phyloP scores from a whole-genome alignment of 2,888 invertebrate species.

The Agonopterix alstromeriana region DNA sequence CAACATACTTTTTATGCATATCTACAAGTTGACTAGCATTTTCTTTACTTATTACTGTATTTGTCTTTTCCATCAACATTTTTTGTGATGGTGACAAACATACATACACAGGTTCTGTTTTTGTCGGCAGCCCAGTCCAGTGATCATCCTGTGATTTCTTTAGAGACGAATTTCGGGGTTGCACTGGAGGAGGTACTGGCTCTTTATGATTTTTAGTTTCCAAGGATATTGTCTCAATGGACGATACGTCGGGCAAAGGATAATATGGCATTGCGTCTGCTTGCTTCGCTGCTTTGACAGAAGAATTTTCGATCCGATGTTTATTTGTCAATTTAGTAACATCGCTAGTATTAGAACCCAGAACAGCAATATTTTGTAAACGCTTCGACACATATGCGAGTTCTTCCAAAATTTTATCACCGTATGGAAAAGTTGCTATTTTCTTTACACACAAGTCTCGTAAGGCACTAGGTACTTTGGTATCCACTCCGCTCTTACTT shows the following conservation, averaged over 20 bases:
- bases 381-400: slow-evolving; percentile 79
- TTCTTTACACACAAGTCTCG: slow-evolving; percentile 80
- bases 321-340: slow-evolving; percentile 9
- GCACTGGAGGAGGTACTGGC: slow-evolving; percentile 52
- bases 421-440: slow-evolving; percentile 82
- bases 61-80: slow-evolving; percentile 74
- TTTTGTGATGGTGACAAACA: slow-evolving; percentile 86
- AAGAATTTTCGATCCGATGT: slow-evolving; percentile 1
- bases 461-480: slow-evolving; percentile 64
- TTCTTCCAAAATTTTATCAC: slow-evolving; percentile 81
- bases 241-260: slow-evolving; percentile 63
- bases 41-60: slow-evolving; percentile 59
- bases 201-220: slow-evolving; percentile 27
- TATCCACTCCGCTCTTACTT: slow-evolving; percentile 17
- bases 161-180: slow-evolving; percentile 61
- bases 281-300: background rate
- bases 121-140: slow-evolving; percentile 80
- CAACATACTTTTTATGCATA: slow-evolving; percentile 82
- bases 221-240: slow-evolving; percentile 57
- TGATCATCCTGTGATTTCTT: slow-evolving; percentile 53
- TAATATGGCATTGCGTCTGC: slow-evolving; percentile 54
- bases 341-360: slow-evolving; percentile 18
- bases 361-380: slow-evolving; percentile 54
- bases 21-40: slow-evolving; percentile 80
- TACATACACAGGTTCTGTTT: slow-evolving; percentile 76